Evolutionary conservation across 2,113 vertebrate species (phyloP).

Genomic region (Eonycteris spelaea): DNA sequence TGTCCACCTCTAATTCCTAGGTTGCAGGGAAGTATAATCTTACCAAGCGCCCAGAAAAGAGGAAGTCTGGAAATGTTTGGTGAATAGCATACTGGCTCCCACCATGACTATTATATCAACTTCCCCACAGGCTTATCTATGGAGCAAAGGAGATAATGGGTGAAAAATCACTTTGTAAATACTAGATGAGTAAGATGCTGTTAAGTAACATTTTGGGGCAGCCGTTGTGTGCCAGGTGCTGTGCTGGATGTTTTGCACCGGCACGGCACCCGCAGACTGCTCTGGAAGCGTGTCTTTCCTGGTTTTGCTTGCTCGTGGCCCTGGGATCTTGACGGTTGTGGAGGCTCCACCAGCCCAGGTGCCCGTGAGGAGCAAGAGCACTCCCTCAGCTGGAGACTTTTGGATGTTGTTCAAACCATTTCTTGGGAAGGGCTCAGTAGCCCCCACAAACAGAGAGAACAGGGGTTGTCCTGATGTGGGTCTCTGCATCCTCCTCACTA

Average conservation of each 20-base stretch:
- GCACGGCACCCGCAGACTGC: neutral
- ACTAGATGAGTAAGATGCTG: neutral
- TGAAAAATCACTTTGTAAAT: neutral
- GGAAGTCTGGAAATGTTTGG: neutral
- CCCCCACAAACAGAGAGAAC: neutral
- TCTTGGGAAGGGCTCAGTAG: neutral
- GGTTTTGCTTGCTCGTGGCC: neutral
- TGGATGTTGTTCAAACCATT: neutral
- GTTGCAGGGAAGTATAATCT: neutral
- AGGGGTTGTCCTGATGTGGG: fast-evolving
- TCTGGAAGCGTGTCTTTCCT: neutral
- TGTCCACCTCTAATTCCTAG: neutral
- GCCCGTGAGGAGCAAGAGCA: fast-evolving
- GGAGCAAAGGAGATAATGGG: neutral
- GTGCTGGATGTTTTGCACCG: neutral
- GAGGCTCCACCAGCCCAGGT: neutral
- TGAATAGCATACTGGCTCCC: neutral
- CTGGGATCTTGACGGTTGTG: neutral
- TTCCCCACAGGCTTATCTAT: neutral
- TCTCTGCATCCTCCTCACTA: neutral
- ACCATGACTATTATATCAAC: neutral
- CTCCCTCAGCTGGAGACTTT: neutral
- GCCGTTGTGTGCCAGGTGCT: neutral
- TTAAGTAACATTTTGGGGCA: neutral
- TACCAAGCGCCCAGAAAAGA: neutral